Percentiles rank a stretch among this genome's conserved stretches.
Conservation (phyloP, 2,888 invertebrate genomes). For the Salticus scenicus region DNA sequence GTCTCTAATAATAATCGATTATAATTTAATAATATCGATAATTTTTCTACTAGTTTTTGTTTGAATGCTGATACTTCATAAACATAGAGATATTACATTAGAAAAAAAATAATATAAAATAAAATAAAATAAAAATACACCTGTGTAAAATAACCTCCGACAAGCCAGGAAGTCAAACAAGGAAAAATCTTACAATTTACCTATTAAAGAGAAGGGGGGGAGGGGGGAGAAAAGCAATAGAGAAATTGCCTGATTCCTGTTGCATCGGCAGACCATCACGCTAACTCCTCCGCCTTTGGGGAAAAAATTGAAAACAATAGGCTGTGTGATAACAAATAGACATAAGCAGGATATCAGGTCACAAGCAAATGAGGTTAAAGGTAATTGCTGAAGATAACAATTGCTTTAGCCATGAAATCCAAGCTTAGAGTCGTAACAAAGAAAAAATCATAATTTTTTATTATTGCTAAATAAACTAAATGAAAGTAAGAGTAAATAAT, state of each 20-base stretch:
- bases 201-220: not conserved
- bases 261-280: not conserved
- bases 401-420: not conserved
- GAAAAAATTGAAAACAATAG: not conserved
- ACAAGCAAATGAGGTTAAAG: not conserved
- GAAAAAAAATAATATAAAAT: too few relatives aligned
- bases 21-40: too few relatives aligned
- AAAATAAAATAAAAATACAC: too few relatives aligned
- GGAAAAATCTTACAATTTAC: too few relatives aligned
- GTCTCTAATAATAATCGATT: too few relatives aligned
- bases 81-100: too few relatives aligned
- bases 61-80: too few relatives aligned
- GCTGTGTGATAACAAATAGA: not conserved
- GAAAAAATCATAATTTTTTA: not conserved
- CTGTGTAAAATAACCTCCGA: too few relatives aligned
- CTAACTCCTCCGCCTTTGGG: not conserved
- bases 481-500: not conserved
- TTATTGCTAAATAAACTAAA: not conserved
- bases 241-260: not conserved
- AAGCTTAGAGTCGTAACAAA: not conserved
- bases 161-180: not conserved
- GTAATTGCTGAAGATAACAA: not conserved
- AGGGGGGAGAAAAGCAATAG: not conserved
- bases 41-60: too few relatives aligned
- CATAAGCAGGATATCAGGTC: slow-evolving; percentile 5